These are phyloP conservation scores for Phalacrocorax carbo DNA, from an alignment of 2,113 vertebrate genomes.

Conservation along the genomic window DNA sequence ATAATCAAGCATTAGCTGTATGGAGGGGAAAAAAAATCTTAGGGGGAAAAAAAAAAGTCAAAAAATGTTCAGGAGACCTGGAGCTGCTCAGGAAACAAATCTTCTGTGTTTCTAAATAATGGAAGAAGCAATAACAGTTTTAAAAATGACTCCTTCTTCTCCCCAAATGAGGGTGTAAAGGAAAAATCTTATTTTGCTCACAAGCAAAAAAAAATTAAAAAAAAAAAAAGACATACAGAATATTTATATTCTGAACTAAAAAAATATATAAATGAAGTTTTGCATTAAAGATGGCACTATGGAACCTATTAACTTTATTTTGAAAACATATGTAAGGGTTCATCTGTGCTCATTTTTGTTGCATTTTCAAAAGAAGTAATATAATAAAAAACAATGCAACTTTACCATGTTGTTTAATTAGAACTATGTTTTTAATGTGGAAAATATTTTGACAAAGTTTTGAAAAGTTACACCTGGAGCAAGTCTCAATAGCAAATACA, in stretches of 20 bases:
- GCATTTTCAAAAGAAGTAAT: not conserved
- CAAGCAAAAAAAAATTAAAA: fast-evolving
- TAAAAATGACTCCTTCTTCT: not conserved
- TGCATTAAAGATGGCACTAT: not conserved
- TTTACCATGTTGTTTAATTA: not conserved
- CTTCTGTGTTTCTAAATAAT: not conserved
- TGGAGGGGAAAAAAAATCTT: not conserved
- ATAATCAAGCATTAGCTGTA: not conserved
- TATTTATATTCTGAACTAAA: not conserved
- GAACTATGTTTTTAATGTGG: not conserved
- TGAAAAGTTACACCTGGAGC: not conserved
- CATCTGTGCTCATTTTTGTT: not conserved
- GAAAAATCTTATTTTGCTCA: not conserved
- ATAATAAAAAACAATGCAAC: not conserved
- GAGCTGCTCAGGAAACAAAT: not conserved
- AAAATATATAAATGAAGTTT: not conserved
- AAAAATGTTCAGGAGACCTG: not conserved
- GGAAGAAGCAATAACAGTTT: not conserved
- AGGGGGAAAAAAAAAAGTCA: not conserved
- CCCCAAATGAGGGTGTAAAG: not conserved
- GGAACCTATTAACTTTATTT: not conserved
- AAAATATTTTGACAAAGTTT: not conserved
- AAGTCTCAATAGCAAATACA: not conserved
- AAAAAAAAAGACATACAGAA: not conserved
- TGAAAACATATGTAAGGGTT: not conserved